Evolutionary conservation across 1,140 invertebrate species (phyloP).

Genomic region (Megathymus violae): DNA sequence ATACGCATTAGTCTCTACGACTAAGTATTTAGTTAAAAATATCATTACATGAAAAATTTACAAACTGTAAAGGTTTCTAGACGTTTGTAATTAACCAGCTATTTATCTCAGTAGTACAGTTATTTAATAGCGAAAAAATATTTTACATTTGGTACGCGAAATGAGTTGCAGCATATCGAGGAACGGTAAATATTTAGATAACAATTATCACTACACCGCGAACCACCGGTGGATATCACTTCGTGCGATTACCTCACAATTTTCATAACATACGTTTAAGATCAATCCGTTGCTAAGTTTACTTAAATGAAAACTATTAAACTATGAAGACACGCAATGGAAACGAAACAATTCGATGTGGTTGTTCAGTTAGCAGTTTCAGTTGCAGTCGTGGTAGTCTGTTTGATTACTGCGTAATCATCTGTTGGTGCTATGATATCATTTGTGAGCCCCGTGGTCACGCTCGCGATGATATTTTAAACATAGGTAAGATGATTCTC

Average conservation of each 20-base stretch:
- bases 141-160: conserved; percentile 46
- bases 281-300: conserved; percentile 41
- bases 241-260: conserved; percentile 37
- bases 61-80: no score
- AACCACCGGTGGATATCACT: conserved; percentile 48
- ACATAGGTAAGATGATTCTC: conserved; percentile 50
- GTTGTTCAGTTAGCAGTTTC: not conserved
- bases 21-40: no score
- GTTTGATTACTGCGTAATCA: conserved; percentile 73
- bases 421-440: conserved; percentile 68
- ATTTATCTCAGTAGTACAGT: not conserved
- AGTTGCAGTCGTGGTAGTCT: conserved; percentile 38
- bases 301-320: not conserved
- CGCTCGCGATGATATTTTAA: conserved; percentile 53
- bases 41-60: no score
- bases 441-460: conserved; percentile 65
- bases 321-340: conserved; percentile 49
- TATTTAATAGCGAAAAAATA: conserved; percentile 40
- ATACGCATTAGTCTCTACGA: no score
- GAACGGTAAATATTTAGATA: conserved; percentile 77
- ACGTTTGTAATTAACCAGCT: not conserved
- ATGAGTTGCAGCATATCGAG: conserved; percentile 56
- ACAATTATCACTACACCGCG: conserved; percentile 70
- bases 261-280: conserved; percentile 2
- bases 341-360: conserved; percentile 16